Conservation (phyloP, 2,113 vertebrate species). For the Dicerorhinus sumatrensis region DNA sequence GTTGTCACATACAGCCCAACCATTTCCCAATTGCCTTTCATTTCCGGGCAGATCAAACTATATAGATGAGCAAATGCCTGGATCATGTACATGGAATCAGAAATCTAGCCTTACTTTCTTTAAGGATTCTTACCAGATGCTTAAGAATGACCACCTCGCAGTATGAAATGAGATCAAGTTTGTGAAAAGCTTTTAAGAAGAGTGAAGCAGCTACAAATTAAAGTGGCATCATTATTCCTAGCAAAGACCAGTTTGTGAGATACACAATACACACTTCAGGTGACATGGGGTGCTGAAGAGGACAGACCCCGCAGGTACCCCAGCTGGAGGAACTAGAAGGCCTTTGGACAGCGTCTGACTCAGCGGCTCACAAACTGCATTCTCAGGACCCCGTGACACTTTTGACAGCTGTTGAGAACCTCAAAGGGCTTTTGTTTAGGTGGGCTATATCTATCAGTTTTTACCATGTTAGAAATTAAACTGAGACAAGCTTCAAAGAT, state of each 20-base stretch:
- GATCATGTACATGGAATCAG: background rate
- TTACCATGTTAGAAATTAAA: conserved; percentile 22
- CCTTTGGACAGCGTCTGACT: background rate
- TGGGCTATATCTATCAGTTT: background rate
- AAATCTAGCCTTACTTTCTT: background rate
- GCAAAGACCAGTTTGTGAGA: background rate
- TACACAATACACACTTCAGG: background rate
- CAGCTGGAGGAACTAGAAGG: too few species aligned
- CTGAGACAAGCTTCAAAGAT: background rate
- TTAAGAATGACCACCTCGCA: background rate
- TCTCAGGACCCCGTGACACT: background rate
- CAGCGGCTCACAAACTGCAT: background rate
- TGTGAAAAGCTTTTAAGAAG: conserved; percentile 12
- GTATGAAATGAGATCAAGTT: background rate
- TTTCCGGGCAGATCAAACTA: background rate
- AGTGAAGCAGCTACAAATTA: background rate
- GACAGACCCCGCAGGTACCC: background rate
- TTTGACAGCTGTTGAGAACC: background rate
- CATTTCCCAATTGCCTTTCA: background rate
- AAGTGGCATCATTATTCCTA: background rate
- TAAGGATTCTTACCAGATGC: background rate
- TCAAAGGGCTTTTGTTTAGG: background rate
- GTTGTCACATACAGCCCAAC: background rate
- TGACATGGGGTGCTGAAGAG: background rate
- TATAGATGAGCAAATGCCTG: background rate